phyloP scores from a whole-genome alignment of 2,888 invertebrate genomes.

The Rugalucina vietnamica region DNA sequence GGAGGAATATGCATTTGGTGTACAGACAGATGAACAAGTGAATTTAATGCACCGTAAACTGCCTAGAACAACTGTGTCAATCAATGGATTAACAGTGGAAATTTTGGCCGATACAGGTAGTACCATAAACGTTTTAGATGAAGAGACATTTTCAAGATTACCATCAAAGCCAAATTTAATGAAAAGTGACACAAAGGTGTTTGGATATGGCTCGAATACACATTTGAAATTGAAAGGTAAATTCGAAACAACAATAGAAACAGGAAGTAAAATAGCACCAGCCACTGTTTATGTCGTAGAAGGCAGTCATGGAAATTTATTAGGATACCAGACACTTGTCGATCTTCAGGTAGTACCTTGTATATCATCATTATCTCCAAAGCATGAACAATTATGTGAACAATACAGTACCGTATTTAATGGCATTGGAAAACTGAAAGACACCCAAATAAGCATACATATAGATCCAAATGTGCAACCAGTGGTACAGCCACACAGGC shows the following conservation, averaged over 20 bases:
- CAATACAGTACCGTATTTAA: constrained; percentile 43
- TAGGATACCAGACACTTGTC: constrained; percentile 40
- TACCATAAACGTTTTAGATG: constrained; percentile 53
- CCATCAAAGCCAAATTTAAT: constrained; percentile 26
- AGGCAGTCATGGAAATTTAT: constrained; percentile 37
- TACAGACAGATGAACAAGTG: not conserved
- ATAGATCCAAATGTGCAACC: constrained; percentile 47
- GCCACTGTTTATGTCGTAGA: constrained; percentile 46
- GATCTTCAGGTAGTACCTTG: constrained; percentile 26
- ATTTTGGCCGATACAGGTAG: constrained; percentile 46
- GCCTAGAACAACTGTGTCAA: constrained; percentile 11
- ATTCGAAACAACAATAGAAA: constrained; percentile 34
- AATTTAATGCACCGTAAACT: not conserved
- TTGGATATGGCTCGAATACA: constrained; percentile 40
- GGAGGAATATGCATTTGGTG: not conserved
- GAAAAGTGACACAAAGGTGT: constrained; percentile 12
- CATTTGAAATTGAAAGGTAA: constrained; percentile 23
- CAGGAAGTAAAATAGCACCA: constrained; percentile 10
- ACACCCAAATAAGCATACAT: constrained; percentile 41
- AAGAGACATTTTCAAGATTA: constrained; percentile 26
- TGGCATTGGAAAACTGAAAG: constrained; percentile 49
- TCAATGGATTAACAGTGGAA: not conserved
- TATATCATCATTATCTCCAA: not conserved
- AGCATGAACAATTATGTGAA: not conserved
- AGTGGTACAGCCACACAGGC: constrained; percentile 26